A percentile compares a stretch with the other conserved stretches of the same genome.
Conservation (phyloP, 1,140 invertebrate species). For the Aphelenchoides fujianensis region DNA sequence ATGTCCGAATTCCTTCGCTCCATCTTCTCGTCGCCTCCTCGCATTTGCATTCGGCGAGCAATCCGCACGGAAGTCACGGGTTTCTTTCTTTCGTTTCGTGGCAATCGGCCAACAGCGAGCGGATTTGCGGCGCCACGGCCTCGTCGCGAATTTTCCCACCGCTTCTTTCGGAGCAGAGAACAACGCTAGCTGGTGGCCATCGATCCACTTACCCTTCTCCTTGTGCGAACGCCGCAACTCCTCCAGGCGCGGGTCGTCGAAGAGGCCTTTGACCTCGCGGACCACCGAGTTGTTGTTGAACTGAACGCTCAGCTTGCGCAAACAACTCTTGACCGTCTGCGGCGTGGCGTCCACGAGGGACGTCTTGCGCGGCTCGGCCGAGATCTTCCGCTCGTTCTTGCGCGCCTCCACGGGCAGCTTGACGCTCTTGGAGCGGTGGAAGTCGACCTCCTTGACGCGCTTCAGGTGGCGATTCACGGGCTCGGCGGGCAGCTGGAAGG, state of each 20-base stretch:
- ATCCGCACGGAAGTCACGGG: too few relatives aligned
- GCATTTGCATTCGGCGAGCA: too few relatives aligned
- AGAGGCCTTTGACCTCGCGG: constrained; percentile 25
- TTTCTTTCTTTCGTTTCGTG: too few relatives aligned
- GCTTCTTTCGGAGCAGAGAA: too few relatives aligned
- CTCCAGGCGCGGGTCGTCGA: constrained; percentile 10
- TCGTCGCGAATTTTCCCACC: too few relatives aligned
- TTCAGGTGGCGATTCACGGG: not conserved
- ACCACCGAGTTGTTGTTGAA: constrained; percentile 19
- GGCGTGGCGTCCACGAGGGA: constrained; percentile 27
- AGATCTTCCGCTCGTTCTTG: not conserved
- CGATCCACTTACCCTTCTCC: not conserved
- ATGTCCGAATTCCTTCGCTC: too few relatives aligned
- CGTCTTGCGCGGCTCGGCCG: constrained; percentile 22
- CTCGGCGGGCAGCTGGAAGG: not conserved
- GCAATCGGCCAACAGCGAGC: too few relatives aligned
- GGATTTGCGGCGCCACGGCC: too few relatives aligned
- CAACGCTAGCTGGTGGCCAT: too few relatives aligned
- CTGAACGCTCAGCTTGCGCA: constrained; percentile 21
- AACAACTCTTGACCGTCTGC: constrained; percentile 10
- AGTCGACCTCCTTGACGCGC: not conserved
- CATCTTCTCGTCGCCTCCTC: too few relatives aligned
- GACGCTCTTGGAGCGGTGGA: constrained; percentile 26
- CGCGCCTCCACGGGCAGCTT: not conserved
- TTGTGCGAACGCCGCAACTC: not conserved